Base-by-base conservation (phyloP, 2,797 vertebrate genomes). In the Lemur catta region DNA sequence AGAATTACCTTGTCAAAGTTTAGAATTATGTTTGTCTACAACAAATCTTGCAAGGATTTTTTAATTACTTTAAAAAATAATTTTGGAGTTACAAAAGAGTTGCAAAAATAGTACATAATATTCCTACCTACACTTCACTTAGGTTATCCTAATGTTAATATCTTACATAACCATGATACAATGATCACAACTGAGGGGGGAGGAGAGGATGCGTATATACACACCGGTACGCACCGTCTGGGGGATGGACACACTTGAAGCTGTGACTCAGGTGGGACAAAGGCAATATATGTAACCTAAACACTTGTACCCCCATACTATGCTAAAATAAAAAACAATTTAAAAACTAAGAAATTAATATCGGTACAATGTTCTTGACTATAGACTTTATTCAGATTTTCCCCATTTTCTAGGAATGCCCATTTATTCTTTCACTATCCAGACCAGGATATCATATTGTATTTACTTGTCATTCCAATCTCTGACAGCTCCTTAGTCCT, bases 11-110 rank as follows among this genome's bases (percentile, higher is more conserved):
- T 93, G 52, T 76, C 72, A 80, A 69, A 61, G 91, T 88, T 93
- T 89, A 89, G 46, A 86, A 89, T 92, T 88, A 72, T 4, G 24
- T 85, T 84, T 89, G 20, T 82, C 20, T 97, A 80, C n/a, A 85
- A 84, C 33, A 93, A 79, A 91, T 76, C 33, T 76, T 95, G 55
- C 13, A 92, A 52, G 79, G n/a, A 35, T 50, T 69, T 79, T 94
- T 52, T 26, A 75, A 57, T n/a, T 89, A 84, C 82, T 96, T 63
- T 18, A 65, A 72, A 91, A 89, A 84, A 75, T 80, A 59, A 17
- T 38, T 81, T 71, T 76, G 85, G 18, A 57, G 11, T 5, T 63
- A 69, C 10, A n/a, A 30, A 95, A 57, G 24, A 74, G 20, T 80
- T 94, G 24, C n/a, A 85, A 93, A 95, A 57, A 76, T 80, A 63